These are phyloP conservation scores for Brachypalpus laphriformis DNA, from an alignment of 2,888 invertebrate genomes.

Conservation along the genomic window DNA sequence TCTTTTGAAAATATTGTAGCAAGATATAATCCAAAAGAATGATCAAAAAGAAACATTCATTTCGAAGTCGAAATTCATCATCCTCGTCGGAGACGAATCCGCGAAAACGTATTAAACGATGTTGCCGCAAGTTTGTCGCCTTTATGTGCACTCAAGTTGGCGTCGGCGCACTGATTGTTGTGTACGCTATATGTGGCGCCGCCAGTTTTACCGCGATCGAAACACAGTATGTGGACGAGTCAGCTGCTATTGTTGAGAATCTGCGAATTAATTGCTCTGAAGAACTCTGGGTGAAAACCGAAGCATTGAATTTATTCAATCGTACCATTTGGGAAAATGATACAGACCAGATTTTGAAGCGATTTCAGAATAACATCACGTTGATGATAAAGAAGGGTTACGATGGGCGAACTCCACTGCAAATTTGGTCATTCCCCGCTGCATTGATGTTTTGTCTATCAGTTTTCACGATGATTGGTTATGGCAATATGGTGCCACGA, in stretches of 20 bases:
- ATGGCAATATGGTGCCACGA: conserved; percentile 93
- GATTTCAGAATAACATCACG: conserved; percentile 88
- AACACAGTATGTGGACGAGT: conserved; percentile 84
- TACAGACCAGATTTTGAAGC: conserved; percentile 85
- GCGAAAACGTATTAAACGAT: conserved; percentile 92
- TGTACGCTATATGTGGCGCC: conserved; percentile 94
- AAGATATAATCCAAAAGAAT: conserved; percentile 36
- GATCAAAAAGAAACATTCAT: conserved; percentile 84
- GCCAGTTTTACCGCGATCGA: conserved; percentile 92
- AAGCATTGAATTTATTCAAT: conserved; percentile 88
- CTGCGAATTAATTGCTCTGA: conserved; percentile 85
- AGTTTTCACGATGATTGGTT: conserved; percentile 96
- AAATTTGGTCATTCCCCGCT: conserved; percentile 94
- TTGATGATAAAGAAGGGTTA: conserved; percentile 87
- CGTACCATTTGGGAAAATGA: conserved; percentile 86
- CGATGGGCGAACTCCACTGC: conserved; percentile 87
- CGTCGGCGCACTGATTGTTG: conserved; percentile 93
- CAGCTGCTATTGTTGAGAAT: conserved; percentile 84
- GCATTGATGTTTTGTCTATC: conserved; percentile 94
- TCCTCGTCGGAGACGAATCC: conserved; percentile 87
- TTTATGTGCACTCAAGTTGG: conserved; percentile 97
- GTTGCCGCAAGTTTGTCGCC: conserved; percentile 92
- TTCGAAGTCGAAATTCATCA: conserved; percentile 85
- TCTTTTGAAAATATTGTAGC: background rate
- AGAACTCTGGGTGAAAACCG: conserved; percentile 88